Base-by-base conservation (phyloP, 2,888 invertebrate genomes). In the Chironomus riparius region DNA sequence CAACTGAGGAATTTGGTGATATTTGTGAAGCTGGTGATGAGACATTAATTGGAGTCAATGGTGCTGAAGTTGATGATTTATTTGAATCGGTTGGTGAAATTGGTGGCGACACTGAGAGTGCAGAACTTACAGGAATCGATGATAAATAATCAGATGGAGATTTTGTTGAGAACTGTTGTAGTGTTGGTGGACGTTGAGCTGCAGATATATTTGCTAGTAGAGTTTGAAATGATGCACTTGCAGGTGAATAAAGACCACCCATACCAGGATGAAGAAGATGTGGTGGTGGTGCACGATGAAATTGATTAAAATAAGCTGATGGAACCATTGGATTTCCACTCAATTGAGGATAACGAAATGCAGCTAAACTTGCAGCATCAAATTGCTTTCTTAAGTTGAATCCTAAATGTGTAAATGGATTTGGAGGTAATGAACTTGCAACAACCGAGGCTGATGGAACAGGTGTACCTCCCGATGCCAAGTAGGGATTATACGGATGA, bases 401-500 rank as follows among this genome's bases (percentile, higher is more conserved):
- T 75, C 92, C 91, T 78, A 93, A 86, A 81, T 92, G 92, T 22
- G 89, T 86, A 84, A 94, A 93, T 0, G 93, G 93, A 84, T 92
- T 92, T 48, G 93, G 92, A 80, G 92, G 89, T 4, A 92, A 91
- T 0, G 92, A 88, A 12, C 65, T 65, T 15, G 62, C 62, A 22
- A 62, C 62, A 18, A 62, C 62, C 1, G 80, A 79, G 18, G 81
- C 80, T 61, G 89, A 86, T 68, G 90, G 88, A 69, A 91, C 87
- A 47, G 88, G 87, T 2, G 88, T 87, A 62, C 87, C 87, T 13
- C 87, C 87, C 68, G 89, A 88, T 70, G 89, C 87, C 78, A 93
- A 83, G 84, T 93, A 94, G 1, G 94, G 94, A 82, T 92, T 94
- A 87, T 95, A 95, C 0, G 95, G 95, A 83, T 95, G 95, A 1